Conservation (phyloP, 2,113 vertebrate genomes). For the Hydrolagus affinis region DNA sequence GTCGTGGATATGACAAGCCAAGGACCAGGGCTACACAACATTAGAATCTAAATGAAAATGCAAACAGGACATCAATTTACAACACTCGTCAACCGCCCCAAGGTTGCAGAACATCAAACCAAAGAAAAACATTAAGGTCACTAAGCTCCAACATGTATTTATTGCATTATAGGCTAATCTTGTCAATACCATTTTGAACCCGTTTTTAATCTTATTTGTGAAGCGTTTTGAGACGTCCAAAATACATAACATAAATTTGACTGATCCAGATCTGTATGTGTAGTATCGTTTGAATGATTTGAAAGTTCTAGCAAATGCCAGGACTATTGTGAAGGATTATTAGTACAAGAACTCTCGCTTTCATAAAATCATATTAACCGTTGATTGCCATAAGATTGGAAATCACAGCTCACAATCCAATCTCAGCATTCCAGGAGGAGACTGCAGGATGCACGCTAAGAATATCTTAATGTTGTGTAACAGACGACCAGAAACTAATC, state of each 20-base stretch:
- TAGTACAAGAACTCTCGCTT: neutral
- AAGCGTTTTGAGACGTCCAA: too few relatives aligned
- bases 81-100: neutral
- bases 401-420: neutral
- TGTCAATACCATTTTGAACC: neutral
- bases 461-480: neutral
- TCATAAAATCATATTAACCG: neutral
- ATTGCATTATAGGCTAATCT: neutral
- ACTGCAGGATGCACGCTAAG: neutral
- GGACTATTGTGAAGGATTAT: too few relatives aligned
- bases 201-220: neutral
- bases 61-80: neutral
- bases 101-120: neutral
- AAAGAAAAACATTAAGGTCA: conserved; percentile 7
- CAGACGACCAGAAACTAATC: neutral
- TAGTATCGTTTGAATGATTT: too few relatives aligned
- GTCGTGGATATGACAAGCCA: neutral
- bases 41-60: neutral
- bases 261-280: too few relatives aligned
- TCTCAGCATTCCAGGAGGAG: neutral
- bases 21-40: neutral
- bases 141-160: neutral
- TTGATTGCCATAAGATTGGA: neutral
- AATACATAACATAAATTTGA: too few relatives aligned
- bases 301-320: too few relatives aligned